Evolutionary conservation across 2,888 invertebrate species (phyloP).

Genomic region (Meandrusa payeni): DNA sequence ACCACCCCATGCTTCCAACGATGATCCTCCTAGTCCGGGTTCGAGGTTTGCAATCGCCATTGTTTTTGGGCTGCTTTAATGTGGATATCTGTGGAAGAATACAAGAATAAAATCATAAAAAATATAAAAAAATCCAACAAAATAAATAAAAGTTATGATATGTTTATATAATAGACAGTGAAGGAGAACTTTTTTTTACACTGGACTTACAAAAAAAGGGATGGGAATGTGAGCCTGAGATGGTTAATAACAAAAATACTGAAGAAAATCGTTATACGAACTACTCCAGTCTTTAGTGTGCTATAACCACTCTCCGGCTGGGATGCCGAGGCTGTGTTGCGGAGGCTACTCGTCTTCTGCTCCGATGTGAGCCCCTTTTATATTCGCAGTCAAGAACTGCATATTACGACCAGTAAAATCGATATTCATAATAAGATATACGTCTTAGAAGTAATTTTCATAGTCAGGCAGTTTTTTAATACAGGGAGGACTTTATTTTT

Average conservation of each 20-base stretch:
- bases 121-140: neutral
- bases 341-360: conserved; percentile 66
- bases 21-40: conserved; percentile 68
- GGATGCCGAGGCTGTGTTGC: conserved; percentile 59
- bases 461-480: conserved; percentile 17
- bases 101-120: neutral
- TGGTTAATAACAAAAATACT: conserved; percentile 74
- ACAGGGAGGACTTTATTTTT: conserved; percentile 39
- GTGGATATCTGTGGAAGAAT: conserved; percentile 37
- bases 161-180: neutral
- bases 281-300: conserved; percentile 77
- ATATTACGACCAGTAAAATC: conserved; percentile 60
- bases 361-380: conserved; percentile 50
- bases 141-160: neutral
- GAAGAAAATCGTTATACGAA: conserved; percentile 80
- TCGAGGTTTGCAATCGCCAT: conserved; percentile 65
- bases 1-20: conserved; percentile 73
- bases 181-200: conserved; percentile 16
- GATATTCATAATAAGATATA: conserved; percentile 76
- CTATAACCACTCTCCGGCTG: conserved; percentile 67
- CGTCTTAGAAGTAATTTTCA: conserved; percentile 48
- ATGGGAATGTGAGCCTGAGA: conserved; percentile 55
- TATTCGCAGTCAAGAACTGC: conserved; percentile 59
- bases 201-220: conserved; percentile 46
- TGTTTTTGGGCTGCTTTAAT: conserved; percentile 24